Evolutionary conservation across 2,888 invertebrate species (phyloP).

Genomic region (Anthoptus insignis): DNA sequence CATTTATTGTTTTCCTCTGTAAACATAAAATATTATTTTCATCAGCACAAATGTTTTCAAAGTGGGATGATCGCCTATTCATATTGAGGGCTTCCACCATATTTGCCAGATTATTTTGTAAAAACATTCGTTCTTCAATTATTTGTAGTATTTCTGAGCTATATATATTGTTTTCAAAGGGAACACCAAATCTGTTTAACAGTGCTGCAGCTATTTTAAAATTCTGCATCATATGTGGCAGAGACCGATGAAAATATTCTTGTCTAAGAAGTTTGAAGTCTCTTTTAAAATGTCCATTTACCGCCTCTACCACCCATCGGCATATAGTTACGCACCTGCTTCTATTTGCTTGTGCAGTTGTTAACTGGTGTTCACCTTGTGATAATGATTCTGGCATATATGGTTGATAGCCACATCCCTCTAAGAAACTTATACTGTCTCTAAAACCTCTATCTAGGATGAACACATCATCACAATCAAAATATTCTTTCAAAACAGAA

Average conservation of each 20-base stretch:
- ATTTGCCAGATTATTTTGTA: no score
- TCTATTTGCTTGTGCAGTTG: slow-evolving; percentile 37
- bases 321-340: slow-evolving; percentile 39
- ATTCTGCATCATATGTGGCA: slow-evolving; percentile 43
- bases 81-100: no score
- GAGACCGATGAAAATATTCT: slow-evolving; percentile 21
- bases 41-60: no score
- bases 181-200: slow-evolving; percentile 43
- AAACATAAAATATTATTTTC: no score
- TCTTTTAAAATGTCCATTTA: slow-evolving; percentile 23
- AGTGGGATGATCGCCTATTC: no score
- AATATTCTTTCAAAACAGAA: slow-evolving; percentile 25
- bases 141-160: no score
- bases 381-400: slow-evolving; percentile 41
- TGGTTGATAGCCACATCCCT: slow-evolving; percentile 31
- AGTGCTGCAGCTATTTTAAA: slow-evolving; percentile 43
- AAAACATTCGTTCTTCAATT: no score
- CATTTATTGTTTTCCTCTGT: no score
- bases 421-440: slow-evolving; percentile 30
- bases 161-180: slow-evolving; percentile 16
- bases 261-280: slow-evolving; percentile 24
- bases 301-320: slow-evolving; percentile 40
- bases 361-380: slow-evolving; percentile 40
- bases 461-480: slow-evolving; percentile 36
- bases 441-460: slow-evolving; percentile 40